These are phyloP conservation scores for Crenuchus spilurus DNA, from an alignment of 2,797 vertebrate genomes.

Conservation along the genomic window DNA sequence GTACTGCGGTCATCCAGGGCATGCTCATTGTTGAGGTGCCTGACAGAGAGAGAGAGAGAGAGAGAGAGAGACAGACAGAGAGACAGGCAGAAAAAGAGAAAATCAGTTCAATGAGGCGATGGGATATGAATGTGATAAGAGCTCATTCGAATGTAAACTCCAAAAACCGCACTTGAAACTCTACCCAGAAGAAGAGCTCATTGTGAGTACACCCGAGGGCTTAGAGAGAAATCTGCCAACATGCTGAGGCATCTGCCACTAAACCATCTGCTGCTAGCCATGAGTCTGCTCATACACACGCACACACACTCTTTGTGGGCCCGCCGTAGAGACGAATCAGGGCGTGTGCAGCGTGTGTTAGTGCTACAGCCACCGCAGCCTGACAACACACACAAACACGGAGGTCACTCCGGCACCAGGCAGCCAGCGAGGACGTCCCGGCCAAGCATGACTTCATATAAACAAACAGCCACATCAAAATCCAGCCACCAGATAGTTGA, in stretches of 20 bases:
- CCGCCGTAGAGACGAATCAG: constrained; percentile 42
- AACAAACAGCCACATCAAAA: constrained; percentile 57
- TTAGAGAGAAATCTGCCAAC: constrained; percentile 50
- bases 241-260: constrained; percentile 53
- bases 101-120: constrained; percentile 17
- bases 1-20: constrained; percentile 98
- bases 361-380: constrained; percentile 41
- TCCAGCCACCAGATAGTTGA: constrained; percentile 36
- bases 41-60: constrained; percentile 55
- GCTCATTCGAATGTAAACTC: constrained; percentile 23
- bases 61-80: neutral
- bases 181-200: constrained; percentile 23
- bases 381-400: constrained; percentile 49
- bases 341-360: constrained; percentile 48
- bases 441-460: constrained; percentile 56
- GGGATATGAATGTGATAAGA: constrained; percentile 25
- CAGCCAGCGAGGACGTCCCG: constrained; percentile 36
- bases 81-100: neutral
- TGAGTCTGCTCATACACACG: constrained; percentile 39
- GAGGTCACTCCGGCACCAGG: constrained; percentile 40
- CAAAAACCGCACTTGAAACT: constrained; percentile 36
- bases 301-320: constrained; percentile 34
- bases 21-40: constrained; percentile 98
- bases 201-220: constrained; percentile 39
- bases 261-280: constrained; percentile 48